Evolutionary conservation across 2,888 invertebrate species (phyloP), one percentile per base, ranked within the genome.

Genomic region (Toxonevra muliebris): DNA sequence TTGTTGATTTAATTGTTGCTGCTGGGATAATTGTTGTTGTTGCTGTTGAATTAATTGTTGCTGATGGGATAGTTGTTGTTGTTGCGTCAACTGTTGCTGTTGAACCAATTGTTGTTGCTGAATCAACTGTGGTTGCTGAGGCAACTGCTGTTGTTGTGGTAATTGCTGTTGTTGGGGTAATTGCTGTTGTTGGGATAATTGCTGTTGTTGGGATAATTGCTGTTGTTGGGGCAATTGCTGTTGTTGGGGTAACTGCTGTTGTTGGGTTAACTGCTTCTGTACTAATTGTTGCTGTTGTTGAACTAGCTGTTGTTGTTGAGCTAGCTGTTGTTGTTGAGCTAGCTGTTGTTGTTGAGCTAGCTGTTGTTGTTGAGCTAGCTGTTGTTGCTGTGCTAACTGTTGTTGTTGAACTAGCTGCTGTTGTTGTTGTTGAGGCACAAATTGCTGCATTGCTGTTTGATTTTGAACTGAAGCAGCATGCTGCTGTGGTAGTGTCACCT

Each of bases 71-170:
- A 69, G 71, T 58, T 73, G 72, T 9, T 71, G 76, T 10, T 69
- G 70, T 30, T 78, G 75, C 20, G 53, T 45, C 20, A 62, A 68
- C 20, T 70, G 63, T 48, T 60, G 53, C 52, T 68, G 15, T 71
- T 12, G 58, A 59, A 53, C 8, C n/a, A 42, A 52, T 62, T 71
- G 61, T 20, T 61, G 42, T 20, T 65, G 69, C 30, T 1, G 82
- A 66, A 11, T 74, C 13, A 83, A 81, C 61, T 73, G 74, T 20
- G 73, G 75, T 15, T 73, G 20, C 17, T 66, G 63, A 20, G 74
- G 15, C 40, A 66, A 19, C 17, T 60, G n/a, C n/a, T 68, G 67
- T 4, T 63, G 68, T 30, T 60, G 50, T 11, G 40, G 55, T 45
- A 45, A 11, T 8, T 64, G 53, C 15, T 75, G 75, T 11, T 72